phyloP scores from a whole-genome alignment of 2,113 vertebrate genomes.

The Phasianus colchicus region DNA sequence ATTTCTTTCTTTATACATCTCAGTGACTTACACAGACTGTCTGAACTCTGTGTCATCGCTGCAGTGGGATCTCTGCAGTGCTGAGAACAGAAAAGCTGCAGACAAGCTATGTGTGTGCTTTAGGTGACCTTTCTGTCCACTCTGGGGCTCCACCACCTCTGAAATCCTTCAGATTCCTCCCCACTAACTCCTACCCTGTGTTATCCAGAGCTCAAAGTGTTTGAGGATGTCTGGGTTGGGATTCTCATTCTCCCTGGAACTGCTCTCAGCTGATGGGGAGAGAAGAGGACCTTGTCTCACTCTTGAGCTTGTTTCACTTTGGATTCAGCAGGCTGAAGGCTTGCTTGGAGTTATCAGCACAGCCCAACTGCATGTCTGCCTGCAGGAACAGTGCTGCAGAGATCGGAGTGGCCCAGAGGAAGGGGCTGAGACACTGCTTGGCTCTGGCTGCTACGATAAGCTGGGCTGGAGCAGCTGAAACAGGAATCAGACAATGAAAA shows the following conservation, averaged over 20 bases:
- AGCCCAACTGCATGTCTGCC: not conserved
- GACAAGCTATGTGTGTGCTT: not conserved
- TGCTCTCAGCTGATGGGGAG: not conserved
- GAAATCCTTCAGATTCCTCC: not conserved
- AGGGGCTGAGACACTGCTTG: not conserved
- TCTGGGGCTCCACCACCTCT: not conserved
- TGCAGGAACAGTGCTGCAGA: accelerated
- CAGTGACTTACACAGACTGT: not conserved
- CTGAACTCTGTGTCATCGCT: not conserved
- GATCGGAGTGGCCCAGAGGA: not conserved
- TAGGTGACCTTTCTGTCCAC: not conserved
- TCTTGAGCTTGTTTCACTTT: not conserved
- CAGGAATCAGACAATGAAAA: not conserved
- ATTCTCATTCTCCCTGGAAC: not conserved
- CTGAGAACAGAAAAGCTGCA: not conserved
- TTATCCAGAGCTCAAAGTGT: not conserved
- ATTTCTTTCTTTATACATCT: not conserved
- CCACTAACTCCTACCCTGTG: not conserved
- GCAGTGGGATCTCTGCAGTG: not conserved
- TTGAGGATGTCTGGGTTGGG: not conserved
- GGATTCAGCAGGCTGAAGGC: not conserved
- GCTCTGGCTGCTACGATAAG: not conserved
- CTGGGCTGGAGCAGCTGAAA: not conserved
- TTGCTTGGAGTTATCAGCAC: not conserved
- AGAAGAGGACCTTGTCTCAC: not conserved